Conservation (phyloP, 2,113 vertebrate genomes). For the Polypterus senegalus region DNA sequence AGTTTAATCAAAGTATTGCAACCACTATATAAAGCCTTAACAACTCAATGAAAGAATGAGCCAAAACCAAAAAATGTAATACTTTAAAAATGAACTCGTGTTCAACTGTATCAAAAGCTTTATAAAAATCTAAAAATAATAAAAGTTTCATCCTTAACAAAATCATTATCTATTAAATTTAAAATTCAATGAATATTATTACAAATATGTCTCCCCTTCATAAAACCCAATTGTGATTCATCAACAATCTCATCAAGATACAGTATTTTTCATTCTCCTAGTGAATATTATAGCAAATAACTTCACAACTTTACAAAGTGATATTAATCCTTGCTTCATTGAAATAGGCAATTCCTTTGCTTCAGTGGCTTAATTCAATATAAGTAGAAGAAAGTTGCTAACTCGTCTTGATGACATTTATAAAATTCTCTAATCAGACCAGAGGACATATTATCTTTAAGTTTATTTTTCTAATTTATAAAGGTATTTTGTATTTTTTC, state of each 20-base stretch:
- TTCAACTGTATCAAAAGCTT: too few species aligned
- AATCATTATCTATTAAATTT: too few species aligned
- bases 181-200: background rate
- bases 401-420: background rate
- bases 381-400: background rate
- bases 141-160: too few species aligned
- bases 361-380: background rate
- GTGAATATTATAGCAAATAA: background rate
- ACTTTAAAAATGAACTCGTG: too few species aligned
- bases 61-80: too few species aligned
- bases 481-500: slow-evolving; percentile 12
- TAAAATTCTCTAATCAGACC: slow-evolving; percentile 8
- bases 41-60: too few species aligned
- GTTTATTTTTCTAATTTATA: slow-evolving; percentile 6
- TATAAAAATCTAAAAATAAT: too few species aligned
- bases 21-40: too few species aligned
- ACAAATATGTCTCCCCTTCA: slow-evolving; percentile 2
- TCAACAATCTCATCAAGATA: background rate
- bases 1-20: too few species aligned
- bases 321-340: slow-evolving; percentile 1
- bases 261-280: background rate
- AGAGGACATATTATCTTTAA: slow-evolving; percentile 7
- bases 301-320: background rate
- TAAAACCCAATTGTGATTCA: slow-evolving; percentile 1
- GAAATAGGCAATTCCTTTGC: background rate